Base-by-base conservation (phyloP, 2,888 invertebrate species). In the Drosophila aldrichi region DNA sequence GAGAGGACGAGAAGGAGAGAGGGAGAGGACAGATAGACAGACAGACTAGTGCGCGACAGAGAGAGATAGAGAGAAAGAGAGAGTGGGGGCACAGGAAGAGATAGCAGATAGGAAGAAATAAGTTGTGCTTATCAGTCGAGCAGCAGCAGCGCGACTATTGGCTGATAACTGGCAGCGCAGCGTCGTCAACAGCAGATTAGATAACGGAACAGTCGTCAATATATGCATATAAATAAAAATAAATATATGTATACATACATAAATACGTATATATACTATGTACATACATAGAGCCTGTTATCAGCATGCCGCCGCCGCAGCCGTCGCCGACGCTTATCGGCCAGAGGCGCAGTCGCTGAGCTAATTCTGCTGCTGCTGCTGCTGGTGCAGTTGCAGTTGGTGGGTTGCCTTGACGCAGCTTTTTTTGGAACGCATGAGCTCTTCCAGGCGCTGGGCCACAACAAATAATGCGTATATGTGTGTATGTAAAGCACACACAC, bases 121-220 rank as follows among this genome's bases (percentile, higher is more conserved):
- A 55, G 66, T 63, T 75, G 63, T 36, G 65, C 63, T 77, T 77
- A 77, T 77, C 77, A 77, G 64, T 74, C 51, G 57, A 58, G 55
- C 57, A 58, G 48, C 57, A 58, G 48, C 63, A 56, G 40, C 55
- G 43, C 55, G 49, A 66, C 66, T 77, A 75, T 77, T 70, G 44
- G 40, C 59, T 77, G 77, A 77, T 77, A 75, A 77, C 60, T 52
- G 43, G 55, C 18, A 60, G 48, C 41, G 44, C 41, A 52, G 58
- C 56, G 55, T 63, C 55, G 48, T 48, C 75, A 64, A 69, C 38
- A 60, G 44, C 70, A 49, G 77, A 77, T 77, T 77, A 77, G 77
- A 77, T 77, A 77, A 77, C 63, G 63, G 16, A n/a, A 62, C 60
- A 51, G 65, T n/a, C 46, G 29, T 29, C 49, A 36, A 20, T 52